phyloP scores from a whole-genome alignment of 2,888 invertebrate genomes.

The Opisthograptis luteolata region DNA sequence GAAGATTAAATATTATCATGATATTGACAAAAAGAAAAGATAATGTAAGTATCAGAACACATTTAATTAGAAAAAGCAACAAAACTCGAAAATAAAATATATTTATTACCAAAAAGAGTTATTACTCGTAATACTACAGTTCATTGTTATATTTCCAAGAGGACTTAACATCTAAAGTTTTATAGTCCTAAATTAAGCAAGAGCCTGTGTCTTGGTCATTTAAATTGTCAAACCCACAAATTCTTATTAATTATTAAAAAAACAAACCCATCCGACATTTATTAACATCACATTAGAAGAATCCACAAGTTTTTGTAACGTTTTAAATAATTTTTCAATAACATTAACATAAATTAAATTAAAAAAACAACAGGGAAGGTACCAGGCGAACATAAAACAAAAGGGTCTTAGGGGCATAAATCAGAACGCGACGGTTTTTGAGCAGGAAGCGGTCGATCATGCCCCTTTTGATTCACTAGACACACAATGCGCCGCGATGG shows the following conservation, averaged over 20 bases:
- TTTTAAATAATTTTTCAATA: constrained; percentile 22
- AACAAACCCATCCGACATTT: constrained; percentile 21
- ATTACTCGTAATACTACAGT: no score
- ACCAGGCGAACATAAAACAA: constrained; percentile 65
- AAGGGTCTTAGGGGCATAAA: constrained; percentile 53
- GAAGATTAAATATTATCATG: not conserved
- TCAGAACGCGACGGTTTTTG: constrained; percentile 69
- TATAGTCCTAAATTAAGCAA: no score
- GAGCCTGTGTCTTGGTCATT: no score
- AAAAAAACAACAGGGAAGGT: constrained; percentile 46
- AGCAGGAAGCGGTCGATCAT: constrained; percentile 80
- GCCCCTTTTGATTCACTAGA: constrained; percentile 61
- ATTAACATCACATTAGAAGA: constrained; percentile 24
- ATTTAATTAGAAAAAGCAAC: no score
- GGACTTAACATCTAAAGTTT: no score
- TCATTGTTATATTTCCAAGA: no score
- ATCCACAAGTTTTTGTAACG: constrained; percentile 23
- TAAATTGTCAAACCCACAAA: not conserved
- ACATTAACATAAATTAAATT: constrained; percentile 47
- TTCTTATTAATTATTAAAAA: constrained; percentile 13
- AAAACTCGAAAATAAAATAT: no score
- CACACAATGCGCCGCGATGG: constrained; percentile 50
- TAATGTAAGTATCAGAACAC: no score
- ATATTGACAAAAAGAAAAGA: no score
- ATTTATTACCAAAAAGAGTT: no score